Evolutionary conservation across 2,797 vertebrate species (phyloP).

Genomic region (Lacerta bilineata): DNA sequence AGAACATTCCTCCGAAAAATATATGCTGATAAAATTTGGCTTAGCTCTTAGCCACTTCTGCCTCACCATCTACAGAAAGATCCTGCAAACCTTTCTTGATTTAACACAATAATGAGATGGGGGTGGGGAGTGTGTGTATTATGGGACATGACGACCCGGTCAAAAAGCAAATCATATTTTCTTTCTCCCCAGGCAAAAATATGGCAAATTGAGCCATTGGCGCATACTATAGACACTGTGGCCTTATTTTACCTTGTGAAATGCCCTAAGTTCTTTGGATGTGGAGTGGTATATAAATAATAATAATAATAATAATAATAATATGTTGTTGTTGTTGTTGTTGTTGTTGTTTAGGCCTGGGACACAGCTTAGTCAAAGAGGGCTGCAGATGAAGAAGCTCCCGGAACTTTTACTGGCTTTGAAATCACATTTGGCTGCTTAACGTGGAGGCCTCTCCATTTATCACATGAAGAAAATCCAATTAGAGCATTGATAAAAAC

Average conservation of each 20-base stretch:
- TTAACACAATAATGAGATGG: neutral
- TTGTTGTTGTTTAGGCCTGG: neutral
- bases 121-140: neutral
- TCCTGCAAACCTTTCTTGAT: neutral
- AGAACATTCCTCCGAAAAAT: neutral
- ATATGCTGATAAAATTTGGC: neutral
- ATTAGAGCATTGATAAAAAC: slow-evolving; percentile 1
- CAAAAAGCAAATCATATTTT: no score
- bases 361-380: neutral
- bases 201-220: no score
- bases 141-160: no score
- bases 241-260: no score
- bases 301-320: no score
- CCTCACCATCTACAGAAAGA: neutral
- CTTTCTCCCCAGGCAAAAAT: no score
- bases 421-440: neutral
- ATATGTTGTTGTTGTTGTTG: no score
- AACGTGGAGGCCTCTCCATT: neutral
- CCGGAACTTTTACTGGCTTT: neutral
- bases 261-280: no score
- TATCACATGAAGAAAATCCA: slow-evolving; percentile 13
- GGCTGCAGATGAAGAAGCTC: neutral
- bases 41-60: neutral
- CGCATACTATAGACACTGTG: no score
- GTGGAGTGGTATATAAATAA: no score